Percentiles rank a stretch among this genome's conserved stretches.
Conservation (phyloP, 2,797 vertebrate species). For the Hybognathus amarus region DNA sequence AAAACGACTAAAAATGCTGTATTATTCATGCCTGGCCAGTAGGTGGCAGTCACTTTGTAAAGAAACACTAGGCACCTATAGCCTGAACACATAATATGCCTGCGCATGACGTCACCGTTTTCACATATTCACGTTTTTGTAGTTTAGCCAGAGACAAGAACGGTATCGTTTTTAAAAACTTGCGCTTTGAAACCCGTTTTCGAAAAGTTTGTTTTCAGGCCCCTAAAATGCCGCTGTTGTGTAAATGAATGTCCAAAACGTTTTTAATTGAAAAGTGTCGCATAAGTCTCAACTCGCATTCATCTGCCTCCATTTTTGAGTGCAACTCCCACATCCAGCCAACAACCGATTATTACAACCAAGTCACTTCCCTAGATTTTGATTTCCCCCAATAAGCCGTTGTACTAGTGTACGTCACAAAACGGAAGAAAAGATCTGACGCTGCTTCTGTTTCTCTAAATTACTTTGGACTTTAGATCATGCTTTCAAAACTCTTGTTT, state of each 20-base stretch:
- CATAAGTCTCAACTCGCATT: neutral
- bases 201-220: neutral
- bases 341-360: neutral
- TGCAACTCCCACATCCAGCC: neutral
- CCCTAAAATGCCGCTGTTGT: accelerated
- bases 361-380: neutral
- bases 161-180: neutral
- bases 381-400: neutral
- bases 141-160: neutral
- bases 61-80: neutral
- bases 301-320: neutral
- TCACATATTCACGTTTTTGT: neutral
- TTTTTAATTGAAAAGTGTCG: neutral
- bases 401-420: neutral
- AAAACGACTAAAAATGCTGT: neutral
- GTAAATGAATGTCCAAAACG: neutral
- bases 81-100: too few relatives aligned
- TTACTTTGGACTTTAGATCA: neutral
- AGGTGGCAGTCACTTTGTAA: neutral
- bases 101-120: neutral
- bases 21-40: neutral
- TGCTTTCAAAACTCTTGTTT: neutral
- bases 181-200: too few relatives aligned
- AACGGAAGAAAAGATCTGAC: neutral
- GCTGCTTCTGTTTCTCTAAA: neutral